Evolutionary conservation across 2,113 vertebrate genomes (phyloP), one percentile per base, ranked within the genome.

Genomic region (Alaudala cheleensis): DNA sequence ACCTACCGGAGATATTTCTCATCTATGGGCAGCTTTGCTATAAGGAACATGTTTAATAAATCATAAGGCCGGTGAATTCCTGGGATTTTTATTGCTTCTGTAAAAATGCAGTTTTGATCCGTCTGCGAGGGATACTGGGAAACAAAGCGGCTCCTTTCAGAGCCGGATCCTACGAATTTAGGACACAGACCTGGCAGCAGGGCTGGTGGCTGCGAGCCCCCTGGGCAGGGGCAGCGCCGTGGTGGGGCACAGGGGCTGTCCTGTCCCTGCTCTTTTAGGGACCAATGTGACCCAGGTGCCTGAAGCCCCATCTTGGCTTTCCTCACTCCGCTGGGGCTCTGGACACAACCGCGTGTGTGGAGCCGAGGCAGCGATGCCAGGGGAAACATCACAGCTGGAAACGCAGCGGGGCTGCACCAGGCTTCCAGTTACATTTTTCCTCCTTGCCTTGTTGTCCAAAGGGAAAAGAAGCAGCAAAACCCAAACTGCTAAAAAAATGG

Each of bases 11-110:
- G 94, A 90, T 92, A 49, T 39, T 94, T 76, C 95, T 96, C 95
- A 61, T 96, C 94, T 53, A 76, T 23, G 79, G 81, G 94, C 87
- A 91, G 93, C 93, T 95, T 87, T 94, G 92, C 95, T 93, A 65
- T 94, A 87, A 82, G 93, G 95, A 97, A 95, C 95, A 95, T 95
- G 94, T 97, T 97, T 97, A 95, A 96, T 96, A 96, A 97, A 96
- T 96, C 96, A 93, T 96, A 96, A 96, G 90, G 92, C 93, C 74
- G 82, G 96, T 91, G 94, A 96, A 97, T 97, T 97, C 97, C 96
- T 94, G 93, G 70, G 89, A 95, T 97, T 95, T 96, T 93, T 95
- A 95, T 94, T 95, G 91, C 95, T 92, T 96, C 93, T 97, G 89
- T 97, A 95, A 92, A 95, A 96, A 96, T 93, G 93, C 86, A 83